These are phyloP conservation scores for Scaptomyza cyrtandrae DNA, from an alignment of 2,888 invertebrate species.

Conservation along the genomic window DNA sequence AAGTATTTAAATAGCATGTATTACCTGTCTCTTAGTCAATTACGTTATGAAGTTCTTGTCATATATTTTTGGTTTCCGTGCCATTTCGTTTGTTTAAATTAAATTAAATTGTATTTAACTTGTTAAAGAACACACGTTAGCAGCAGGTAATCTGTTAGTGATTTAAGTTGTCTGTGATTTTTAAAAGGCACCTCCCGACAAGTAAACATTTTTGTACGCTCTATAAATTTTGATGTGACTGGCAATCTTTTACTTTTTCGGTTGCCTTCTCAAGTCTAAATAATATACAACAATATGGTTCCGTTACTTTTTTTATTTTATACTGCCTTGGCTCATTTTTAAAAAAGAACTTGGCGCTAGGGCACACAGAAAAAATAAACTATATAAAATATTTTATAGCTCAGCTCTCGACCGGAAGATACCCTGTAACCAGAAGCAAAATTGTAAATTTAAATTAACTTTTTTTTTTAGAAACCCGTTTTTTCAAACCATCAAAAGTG, in stretches of 20 bases:
- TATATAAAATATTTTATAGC: not conserved
- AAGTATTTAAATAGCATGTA: not conserved
- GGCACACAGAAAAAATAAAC: not conserved
- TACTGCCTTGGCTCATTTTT: slow-evolving; percentile 2
- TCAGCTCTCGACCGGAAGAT: not conserved
- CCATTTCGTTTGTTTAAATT: too few relatives aligned
- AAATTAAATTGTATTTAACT: not conserved
- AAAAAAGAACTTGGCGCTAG: not conserved
- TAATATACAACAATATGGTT: slow-evolving; percentile 9
- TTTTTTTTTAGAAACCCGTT: too few relatives aligned
- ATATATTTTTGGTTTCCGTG: not conserved
- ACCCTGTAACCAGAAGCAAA: not conserved
- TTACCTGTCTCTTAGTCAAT: not conserved
- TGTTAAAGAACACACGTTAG: not conserved
- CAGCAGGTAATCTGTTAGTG: not conserved
- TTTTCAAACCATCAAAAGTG: too few relatives aligned
- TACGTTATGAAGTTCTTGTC: not conserved
- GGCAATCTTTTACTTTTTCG: not conserved
- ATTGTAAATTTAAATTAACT: too few relatives aligned
- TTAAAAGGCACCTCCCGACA: not conserved
- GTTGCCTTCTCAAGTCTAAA: not conserved
- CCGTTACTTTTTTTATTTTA: slow-evolving; percentile 8
- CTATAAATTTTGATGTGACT: not conserved
- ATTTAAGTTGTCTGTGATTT: not conserved
- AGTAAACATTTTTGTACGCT: not conserved